Conservation (phyloP, 2,888 invertebrate genomes). For the Meteorus colon region DNA sequence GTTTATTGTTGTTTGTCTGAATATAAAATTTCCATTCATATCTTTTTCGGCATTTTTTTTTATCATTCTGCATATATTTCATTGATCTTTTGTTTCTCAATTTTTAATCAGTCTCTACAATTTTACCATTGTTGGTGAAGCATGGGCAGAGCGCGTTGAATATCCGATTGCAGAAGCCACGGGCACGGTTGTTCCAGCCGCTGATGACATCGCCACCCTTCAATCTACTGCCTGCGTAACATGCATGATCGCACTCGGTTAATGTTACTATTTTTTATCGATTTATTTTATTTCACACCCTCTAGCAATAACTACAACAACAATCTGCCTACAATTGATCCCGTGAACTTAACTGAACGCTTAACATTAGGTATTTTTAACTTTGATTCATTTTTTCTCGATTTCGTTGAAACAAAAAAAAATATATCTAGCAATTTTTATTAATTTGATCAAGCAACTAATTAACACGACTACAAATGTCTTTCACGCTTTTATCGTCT, state of each 20-base stretch:
- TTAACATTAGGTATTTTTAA: not conserved
- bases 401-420: not conserved
- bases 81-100: not conserved
- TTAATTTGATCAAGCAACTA: not conserved
- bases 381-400: not conserved
- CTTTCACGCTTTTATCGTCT: not conserved
- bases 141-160: constrained; percentile 71
- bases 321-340: not conserved
- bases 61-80: not conserved
- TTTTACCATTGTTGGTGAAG: constrained; percentile 72
- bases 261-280: constrained; percentile 15
- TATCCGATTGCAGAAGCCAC: constrained; percentile 72
- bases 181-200: constrained; percentile 72
- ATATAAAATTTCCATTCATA: not conserved
- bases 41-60: not conserved
- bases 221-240: constrained; percentile 68
- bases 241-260: constrained; percentile 55
- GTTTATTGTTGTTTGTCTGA: not conserved
- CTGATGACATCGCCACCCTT: constrained; percentile 66
- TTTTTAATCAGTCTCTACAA: constrained; percentile 61
- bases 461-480: not conserved
- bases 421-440: not conserved
- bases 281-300: constrained; percentile 6
- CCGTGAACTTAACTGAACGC: not conserved
- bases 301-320: constrained; percentile 1